Evolutionary conservation across 2,797 vertebrate genomes (phyloP).

Genomic region (Champsocephalus gunnari): DNA sequence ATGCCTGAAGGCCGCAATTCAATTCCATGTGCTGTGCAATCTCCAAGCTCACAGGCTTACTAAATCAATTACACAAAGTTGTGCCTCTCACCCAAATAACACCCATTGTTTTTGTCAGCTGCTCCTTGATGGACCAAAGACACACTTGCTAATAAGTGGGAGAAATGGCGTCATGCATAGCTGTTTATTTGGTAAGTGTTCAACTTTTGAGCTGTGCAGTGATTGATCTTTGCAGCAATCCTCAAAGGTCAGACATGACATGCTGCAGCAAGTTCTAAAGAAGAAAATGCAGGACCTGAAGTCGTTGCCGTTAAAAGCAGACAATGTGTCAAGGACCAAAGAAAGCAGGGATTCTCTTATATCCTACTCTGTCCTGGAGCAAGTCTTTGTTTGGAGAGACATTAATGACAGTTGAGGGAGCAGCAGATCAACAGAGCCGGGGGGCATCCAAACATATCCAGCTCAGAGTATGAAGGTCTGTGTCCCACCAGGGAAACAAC

Average conservation of each 20-base stretch:
- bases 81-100: conserved; percentile 58
- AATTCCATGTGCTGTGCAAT: conserved; percentile 73
- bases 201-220: conserved; percentile 28
- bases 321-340: conserved; percentile 48
- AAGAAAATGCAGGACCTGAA: conserved; percentile 28
- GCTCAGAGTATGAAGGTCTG: conserved; percentile 47
- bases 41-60: conserved; percentile 77
- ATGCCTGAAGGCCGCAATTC: conserved; percentile 70
- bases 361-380: conserved; percentile 60
- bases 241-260: conserved; percentile 39
- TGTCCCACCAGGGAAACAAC: conserved; percentile 50
- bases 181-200: conserved; percentile 31
- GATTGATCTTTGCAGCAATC: conserved; percentile 24
- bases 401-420: conserved; percentile 71
- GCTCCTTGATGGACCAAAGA: conserved; percentile 35
- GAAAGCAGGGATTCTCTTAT: conserved; percentile 43
- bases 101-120: conserved; percentile 61
- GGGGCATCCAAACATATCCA: conserved; percentile 47
- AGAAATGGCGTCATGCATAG: conserved; percentile 27
- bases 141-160: conserved; percentile 45
- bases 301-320: conserved; percentile 40
- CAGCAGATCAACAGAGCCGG: conserved; percentile 44
- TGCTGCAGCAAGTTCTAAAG: conserved; percentile 31
- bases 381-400: conserved; percentile 64
- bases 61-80: conserved; percentile 84